Evolutionary conservation across 2,113 vertebrate species (phyloP).

Genomic region (Brachyhypopomus gauderio): DNA sequence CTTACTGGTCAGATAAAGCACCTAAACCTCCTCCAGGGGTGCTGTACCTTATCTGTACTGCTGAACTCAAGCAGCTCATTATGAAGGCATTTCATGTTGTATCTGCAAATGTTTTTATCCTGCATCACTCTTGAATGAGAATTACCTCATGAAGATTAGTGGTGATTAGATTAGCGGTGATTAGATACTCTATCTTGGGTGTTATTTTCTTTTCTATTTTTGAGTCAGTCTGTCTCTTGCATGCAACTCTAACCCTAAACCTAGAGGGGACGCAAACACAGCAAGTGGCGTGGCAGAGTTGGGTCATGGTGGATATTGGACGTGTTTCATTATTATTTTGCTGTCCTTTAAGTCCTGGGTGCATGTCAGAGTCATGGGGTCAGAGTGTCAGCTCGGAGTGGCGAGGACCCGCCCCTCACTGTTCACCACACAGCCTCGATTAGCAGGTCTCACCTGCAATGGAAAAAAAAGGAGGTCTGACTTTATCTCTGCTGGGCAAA

Average conservation of each 20-base stretch:
- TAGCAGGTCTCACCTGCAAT: constrained; percentile 35
- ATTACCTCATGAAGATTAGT: constrained; percentile 68
- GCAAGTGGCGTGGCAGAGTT: background rate
- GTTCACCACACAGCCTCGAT: constrained; percentile 46
- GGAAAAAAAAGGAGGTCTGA: constrained; percentile 26
- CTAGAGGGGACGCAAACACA: constrained; percentile 73
- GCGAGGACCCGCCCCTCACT: constrained; percentile 63
- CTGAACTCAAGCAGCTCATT: constrained; percentile 12
- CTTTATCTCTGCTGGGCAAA: constrained; percentile 19
- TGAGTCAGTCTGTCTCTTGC: constrained; percentile 68
- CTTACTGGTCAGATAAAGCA: no score
- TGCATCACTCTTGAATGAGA: constrained; percentile 67
- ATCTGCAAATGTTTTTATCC: constrained; percentile 72
- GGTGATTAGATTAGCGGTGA: background rate
- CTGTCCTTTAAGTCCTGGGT: no score
- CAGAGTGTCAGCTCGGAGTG: constrained; percentile 59
- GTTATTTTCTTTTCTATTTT: constrained; percentile 54
- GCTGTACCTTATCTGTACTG: constrained; percentile 7
- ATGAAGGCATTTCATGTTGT: constrained; percentile 67
- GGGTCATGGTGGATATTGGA: constrained; percentile 57
- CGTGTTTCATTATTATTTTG: no score
- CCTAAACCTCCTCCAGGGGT: background rate
- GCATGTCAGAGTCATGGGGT: constrained; percentile 8
- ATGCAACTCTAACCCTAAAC: constrained; percentile 68
- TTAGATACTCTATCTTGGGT: constrained; percentile 60